A percentile compares a stretch with the other conserved stretches of the same genome.
phyloP scores from a whole-genome alignment of 2,797 vertebrate species.

The Thaleichthys pacificus region DNA sequence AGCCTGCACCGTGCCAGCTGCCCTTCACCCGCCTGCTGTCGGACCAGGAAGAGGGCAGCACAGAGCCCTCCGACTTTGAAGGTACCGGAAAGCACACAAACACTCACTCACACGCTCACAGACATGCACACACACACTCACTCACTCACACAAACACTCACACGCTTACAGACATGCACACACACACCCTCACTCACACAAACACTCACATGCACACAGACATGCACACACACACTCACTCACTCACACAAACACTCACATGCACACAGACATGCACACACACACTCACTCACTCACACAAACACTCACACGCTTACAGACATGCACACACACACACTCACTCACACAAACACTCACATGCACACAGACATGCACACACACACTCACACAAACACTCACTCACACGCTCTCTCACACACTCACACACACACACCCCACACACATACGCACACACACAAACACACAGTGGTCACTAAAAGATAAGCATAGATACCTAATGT shows the following conservation, averaged over 20 bases:
- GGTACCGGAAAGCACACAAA: slow-evolving; percentile 51
- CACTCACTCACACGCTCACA: slow-evolving; percentile 11
- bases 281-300: not conserved
- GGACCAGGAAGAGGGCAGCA: slow-evolving; percentile 72
- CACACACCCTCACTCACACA: not conserved
- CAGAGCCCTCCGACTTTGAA: slow-evolving; percentile 78
- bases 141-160: not conserved
- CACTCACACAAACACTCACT: not conserved
- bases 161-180: slow-evolving; percentile 7
- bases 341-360: not conserved
- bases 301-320: slow-evolving; percentile 7
- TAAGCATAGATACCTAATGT: not conserved
- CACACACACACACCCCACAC: slow-evolving; percentile 3
- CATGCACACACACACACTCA: slow-evolving; percentile 3
- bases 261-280: not conserved
- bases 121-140: slow-evolving; percentile 10
- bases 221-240: too few relatives aligned
- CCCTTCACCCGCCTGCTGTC: slow-evolving; percentile 68
- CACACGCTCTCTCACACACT: slow-evolving; percentile 9
- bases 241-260: slow-evolving; percentile 13
- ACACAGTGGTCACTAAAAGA: not conserved
- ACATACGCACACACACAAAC: not conserved
- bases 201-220: not conserved
- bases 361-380: slow-evolving; percentile 9
- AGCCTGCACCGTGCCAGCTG: slow-evolving; percentile 49